Base-by-base conservation (phyloP, 2,888 invertebrate species). In the Exephanes ischioxanthus region DNA sequence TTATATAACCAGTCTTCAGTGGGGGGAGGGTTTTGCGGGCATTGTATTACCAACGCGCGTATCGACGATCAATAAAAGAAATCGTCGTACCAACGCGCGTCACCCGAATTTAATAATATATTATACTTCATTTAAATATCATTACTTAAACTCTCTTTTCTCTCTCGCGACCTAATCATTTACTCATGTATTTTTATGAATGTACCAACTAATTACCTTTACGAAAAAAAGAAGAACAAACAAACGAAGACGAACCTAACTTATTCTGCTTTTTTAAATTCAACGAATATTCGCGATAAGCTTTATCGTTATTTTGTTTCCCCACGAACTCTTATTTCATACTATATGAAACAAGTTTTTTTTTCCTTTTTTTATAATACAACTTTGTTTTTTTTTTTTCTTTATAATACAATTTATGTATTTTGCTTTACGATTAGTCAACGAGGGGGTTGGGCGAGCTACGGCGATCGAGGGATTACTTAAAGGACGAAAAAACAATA, bases 1-100 rank as follows among this genome's bases (percentile, higher is more conserved):
- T 83, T 92, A 92, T 88, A 90, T 91, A 91, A 92, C 92, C 93
- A 93, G 93, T 93, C 93, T 93, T 93, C 87, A 88, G 89, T 92
- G 89, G 87, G 88, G 88, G 90, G 90, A 90, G 88, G 89, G 88
- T 87, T 61, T 16, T 85, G 66, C 70, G 51, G 55, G 58, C 30
- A 41, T 72, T 53, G 22, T 61, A 30, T 30, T 26, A 61, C 30
- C 14, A 45, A 70, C 70, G 71, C 70, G 82, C 48, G 41, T 80
- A 77, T 33, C 83, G 71, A 86, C 61, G 14, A 26, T 76, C 80
- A 76, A 79, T 72, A 80, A 85, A 86, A 83, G 84, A 58, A 79
- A 66, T 16, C 58, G n/a, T 22, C 22, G 61, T 66, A 51, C 33
- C 19, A 68, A 26, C 53, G 68, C 71, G 66, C 77, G 79, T 86